Conservation (phyloP, 2,888 invertebrate genomes). For the Cenopis cana region DNA sequence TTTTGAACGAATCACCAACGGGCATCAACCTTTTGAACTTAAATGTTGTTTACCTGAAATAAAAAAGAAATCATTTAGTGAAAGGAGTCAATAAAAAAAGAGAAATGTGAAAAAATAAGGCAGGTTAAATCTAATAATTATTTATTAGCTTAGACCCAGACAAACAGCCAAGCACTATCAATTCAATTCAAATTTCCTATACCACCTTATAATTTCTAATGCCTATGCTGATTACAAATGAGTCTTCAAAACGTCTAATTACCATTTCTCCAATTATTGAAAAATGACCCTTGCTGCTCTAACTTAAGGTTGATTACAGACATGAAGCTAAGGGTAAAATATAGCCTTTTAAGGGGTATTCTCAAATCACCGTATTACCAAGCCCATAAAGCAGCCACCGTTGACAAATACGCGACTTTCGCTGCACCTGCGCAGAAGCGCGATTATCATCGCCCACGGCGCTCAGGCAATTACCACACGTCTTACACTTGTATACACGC, state of each 20-base stretch:
- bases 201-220: conserved; percentile 39
- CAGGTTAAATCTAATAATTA: too few species aligned
- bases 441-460: conserved; percentile 59
- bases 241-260: background rate
- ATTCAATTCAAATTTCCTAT: conserved; percentile 24
- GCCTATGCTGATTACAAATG: conserved; percentile 30
- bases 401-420: conserved; percentile 78
- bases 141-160: background rate
- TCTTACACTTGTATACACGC: background rate
- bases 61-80: conserved; percentile 7
- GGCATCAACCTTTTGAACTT: background rate
- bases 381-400: conserved; percentile 38
- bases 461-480: conserved; percentile 57
- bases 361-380: conserved; percentile 32
- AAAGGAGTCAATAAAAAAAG: background rate
- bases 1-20: too few species aligned
- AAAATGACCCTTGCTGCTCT: background rate
- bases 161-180: background rate
- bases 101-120: background rate
- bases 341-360: background rate
- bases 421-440: conserved; percentile 64
- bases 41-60: conserved; percentile 33
- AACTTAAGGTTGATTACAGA: background rate
- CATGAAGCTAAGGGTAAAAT: background rate
- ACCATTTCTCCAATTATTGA: background rate